A percentile compares a stretch with the other conserved stretches of the same genome.
Conservation (phyloP, 2,113 vertebrate species). For the Triplophysa siluroides region DNA sequence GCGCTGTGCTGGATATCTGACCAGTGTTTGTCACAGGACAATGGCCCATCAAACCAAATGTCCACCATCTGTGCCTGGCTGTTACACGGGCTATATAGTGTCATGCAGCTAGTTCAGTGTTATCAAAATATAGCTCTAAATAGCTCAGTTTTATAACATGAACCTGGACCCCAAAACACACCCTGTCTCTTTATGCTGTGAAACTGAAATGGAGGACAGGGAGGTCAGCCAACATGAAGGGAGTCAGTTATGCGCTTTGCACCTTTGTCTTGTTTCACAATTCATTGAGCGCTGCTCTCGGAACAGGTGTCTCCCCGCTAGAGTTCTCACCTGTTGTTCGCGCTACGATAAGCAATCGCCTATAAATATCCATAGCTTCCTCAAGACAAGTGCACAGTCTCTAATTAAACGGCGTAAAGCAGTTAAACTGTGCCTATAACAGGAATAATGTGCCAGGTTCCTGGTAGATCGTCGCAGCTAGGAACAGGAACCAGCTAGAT, state of each 20-base stretch:
- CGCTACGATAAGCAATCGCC: constrained; percentile 49
- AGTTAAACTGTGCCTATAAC: constrained; percentile 31
- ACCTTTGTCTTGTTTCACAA: constrained; percentile 50
- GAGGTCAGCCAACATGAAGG: constrained; percentile 47
- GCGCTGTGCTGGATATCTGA: background rate
- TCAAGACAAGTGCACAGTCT: background rate
- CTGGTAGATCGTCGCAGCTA: constrained; percentile 30
- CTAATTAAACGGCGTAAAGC: constrained; percentile 54
- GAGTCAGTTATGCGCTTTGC: constrained; percentile 29
- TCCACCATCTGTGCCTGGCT: constrained; percentile 46
- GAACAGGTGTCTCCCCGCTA: constrained; percentile 46
- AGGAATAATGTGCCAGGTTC: constrained; percentile 59
- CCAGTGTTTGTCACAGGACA: constrained; percentile 24
- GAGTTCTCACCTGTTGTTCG: constrained; percentile 15
- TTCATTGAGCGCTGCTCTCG: constrained; percentile 28
- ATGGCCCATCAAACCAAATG: constrained; percentile 26
- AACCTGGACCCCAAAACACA: constrained; percentile 1
- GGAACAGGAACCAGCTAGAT: constrained; percentile 5
- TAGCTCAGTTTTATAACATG: constrained; percentile 33
- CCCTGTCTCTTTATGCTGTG: constrained; percentile 37
- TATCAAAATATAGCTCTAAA: constrained; percentile 43
- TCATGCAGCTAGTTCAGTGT: constrained; percentile 8
- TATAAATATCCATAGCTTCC: constrained; percentile 51
- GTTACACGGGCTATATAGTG: constrained; percentile 29
- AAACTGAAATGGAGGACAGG: constrained; percentile 34